Conservation (phyloP, 2,888 invertebrate genomes). For the Andrena fulva region DNA sequence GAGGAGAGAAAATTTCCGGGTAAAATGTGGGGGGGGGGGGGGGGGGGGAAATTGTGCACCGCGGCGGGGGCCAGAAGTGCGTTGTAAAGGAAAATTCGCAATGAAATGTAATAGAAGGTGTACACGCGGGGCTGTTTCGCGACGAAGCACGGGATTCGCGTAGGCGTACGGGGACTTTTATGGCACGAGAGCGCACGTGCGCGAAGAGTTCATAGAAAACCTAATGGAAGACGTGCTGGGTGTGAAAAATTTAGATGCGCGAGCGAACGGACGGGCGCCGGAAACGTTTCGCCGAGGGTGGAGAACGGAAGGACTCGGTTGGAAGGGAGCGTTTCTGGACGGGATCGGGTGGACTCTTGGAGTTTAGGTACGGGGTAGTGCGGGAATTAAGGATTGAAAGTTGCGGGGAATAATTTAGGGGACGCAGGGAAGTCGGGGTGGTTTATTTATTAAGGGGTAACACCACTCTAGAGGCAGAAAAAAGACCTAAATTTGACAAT, state of each 20-base stretch:
- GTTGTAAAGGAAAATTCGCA: conserved; percentile 26
- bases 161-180: neutral
- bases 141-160: conserved; percentile 11
- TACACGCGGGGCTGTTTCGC: neutral
- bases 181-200: conserved; percentile 31
- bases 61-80: neutral
- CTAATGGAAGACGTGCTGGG: conserved; percentile 44
- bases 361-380: too few species aligned
- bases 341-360: too few species aligned
- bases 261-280: neutral
- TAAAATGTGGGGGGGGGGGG: conserved; percentile 6
- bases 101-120: conserved; percentile 35
- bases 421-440: too few species aligned
- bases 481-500: too few species aligned
- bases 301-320: neutral
- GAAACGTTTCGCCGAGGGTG: neutral
- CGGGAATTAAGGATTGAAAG: too few species aligned
- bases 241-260: conserved; percentile 38
- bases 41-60: conserved; percentile 25
- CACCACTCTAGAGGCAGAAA: too few species aligned
- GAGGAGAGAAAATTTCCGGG: conserved; percentile 12
- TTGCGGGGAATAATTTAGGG: too few species aligned
- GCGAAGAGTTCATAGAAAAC: conserved; percentile 35
- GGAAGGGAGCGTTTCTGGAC: too few species aligned
- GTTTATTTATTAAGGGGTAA: too few species aligned